A percentile compares a stretch with the other conserved stretches of the same genome.
phyloP scores from a whole-genome alignment of 2,888 invertebrate genomes.

The Oligia latruncula region DNA sequence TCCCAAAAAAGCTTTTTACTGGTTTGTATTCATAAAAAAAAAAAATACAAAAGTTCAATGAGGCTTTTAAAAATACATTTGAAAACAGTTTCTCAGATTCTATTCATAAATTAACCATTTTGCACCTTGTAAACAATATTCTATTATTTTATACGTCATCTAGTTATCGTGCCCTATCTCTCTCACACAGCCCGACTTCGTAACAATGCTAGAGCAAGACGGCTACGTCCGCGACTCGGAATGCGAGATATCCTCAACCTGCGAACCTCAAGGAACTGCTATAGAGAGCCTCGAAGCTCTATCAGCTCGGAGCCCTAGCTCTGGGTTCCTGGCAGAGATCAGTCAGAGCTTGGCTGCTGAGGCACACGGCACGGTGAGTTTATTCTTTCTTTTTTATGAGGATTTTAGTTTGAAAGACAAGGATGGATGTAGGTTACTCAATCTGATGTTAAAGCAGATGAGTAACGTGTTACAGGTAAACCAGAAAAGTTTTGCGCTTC shows the following conservation, averaged over 20 bases:
- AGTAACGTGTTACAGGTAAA: background rate
- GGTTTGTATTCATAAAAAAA: too few species aligned
- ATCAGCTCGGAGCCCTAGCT: slow-evolving; percentile 85
- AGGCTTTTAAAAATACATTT: too few species aligned
- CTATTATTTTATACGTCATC: background rate
- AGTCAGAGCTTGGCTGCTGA: slow-evolving; percentile 86
- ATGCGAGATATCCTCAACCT: slow-evolving; percentile 86
- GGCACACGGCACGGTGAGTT: slow-evolving; percentile 82
- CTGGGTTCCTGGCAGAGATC: slow-evolving; percentile 88
- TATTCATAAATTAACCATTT: too few species aligned
- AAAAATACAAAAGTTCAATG: too few species aligned
- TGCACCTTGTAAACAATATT: background rate
- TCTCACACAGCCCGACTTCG: slow-evolving; percentile 83
- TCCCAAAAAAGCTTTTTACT: too few species aligned
- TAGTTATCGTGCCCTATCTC: slow-evolving; percentile 10
- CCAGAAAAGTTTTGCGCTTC: background rate
- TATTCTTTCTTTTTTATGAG: background rate
- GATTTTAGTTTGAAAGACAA: background rate
- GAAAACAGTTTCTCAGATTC: too few species aligned
- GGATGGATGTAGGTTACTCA: background rate
- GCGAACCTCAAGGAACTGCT: slow-evolving; percentile 83
- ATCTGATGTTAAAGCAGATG: slow-evolving; percentile 3
- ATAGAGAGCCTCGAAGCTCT: slow-evolving; percentile 89
- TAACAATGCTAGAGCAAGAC: slow-evolving; percentile 84
- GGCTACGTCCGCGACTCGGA: slow-evolving; percentile 83